Base-by-base conservation (phyloP, 2,888 invertebrate species). In the Trichopria drosophilae region DNA sequence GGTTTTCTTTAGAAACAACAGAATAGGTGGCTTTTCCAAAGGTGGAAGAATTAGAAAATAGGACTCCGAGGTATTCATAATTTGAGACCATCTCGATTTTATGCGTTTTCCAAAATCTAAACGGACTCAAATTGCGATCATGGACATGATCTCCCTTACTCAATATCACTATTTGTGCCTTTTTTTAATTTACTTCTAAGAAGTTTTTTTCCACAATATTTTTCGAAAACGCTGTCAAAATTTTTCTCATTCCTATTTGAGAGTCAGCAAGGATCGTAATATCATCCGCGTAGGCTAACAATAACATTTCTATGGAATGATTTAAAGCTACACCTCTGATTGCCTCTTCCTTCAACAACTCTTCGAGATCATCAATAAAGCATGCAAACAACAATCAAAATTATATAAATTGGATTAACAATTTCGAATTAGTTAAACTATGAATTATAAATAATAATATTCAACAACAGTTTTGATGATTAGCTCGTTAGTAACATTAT, bases 161-260 rank as follows among this genome's bases (percentile, higher is more conserved):
- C n/a, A n/a, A n/a, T n/a, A 31, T n/a, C 12, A 31, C 31, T 6
- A 31, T 31, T 31, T 31, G 31, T n/a, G 31, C n/a, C 16, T n/a
- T 31, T 31, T 31, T 31, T 31, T 15, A 31, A 10, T 31, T 31
- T 31, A 31, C 31, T 31, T 31, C 12, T 31, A n/a, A n/a, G n/a
- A n/a, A n/a, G n/a, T n/a, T 31, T 31, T 31, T n/a, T 31, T 31
- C 6, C 16, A 31, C 31, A 31, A 31, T 31, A 31, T 12, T 7
- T 31, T 31, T 31, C 31, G 6, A 31, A 7, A 31, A n/a, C n/a
- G 31, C 31, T n/a, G 2, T 31, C 31, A 31, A n/a, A 31, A 31
- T 31, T 31, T 31, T 31, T 31, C 31, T 31, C 31, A 31, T 31
- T 31, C 16, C 31, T n/a, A 31, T 7, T 7, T 15, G 15, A 13